Conservation (phyloP, 2,113 vertebrate genomes). For the Actenoides lindsayi region DNA sequence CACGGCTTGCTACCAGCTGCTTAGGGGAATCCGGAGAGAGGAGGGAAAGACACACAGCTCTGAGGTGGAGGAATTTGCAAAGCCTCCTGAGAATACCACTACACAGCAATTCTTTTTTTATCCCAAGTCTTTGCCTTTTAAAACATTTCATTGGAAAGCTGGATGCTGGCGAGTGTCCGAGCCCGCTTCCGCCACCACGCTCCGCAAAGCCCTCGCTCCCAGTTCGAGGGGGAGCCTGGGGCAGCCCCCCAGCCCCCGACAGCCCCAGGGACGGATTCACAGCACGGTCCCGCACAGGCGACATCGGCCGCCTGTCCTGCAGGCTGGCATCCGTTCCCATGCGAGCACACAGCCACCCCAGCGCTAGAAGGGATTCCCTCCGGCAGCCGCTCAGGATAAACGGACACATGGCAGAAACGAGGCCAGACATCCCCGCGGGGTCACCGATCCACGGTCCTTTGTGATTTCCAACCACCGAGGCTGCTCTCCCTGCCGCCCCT, state of each 20-base stretch:
- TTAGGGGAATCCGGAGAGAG: background rate
- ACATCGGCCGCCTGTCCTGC: background rate
- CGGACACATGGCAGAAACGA: background rate
- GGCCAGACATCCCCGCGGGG: conserved; percentile 30
- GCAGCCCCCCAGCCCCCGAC: background rate
- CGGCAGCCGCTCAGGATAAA: background rate
- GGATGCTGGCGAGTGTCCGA: background rate
- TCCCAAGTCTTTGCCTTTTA: conserved; percentile 17
- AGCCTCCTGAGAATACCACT: conserved; percentile 38
- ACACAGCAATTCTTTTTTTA: conserved; percentile 54
- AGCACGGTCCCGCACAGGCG: fast-evolving
- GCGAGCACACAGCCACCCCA: background rate
- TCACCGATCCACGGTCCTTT: background rate
- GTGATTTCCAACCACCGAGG: background rate
- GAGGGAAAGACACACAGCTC: background rate
- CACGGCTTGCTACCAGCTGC: background rate
- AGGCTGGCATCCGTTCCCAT: fast-evolving
- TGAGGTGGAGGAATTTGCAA: conserved; percentile 33
- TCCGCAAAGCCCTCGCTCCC: background rate
- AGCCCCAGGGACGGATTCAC: background rate
- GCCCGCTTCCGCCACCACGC: background rate
- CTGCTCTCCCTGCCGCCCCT: background rate
- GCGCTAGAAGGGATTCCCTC: background rate
- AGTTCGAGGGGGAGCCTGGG: background rate
- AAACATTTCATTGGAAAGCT: conserved; percentile 28